Conservation (phyloP, 2,113 vertebrate species). For the Reinhardtius hippoglossoides region DNA sequence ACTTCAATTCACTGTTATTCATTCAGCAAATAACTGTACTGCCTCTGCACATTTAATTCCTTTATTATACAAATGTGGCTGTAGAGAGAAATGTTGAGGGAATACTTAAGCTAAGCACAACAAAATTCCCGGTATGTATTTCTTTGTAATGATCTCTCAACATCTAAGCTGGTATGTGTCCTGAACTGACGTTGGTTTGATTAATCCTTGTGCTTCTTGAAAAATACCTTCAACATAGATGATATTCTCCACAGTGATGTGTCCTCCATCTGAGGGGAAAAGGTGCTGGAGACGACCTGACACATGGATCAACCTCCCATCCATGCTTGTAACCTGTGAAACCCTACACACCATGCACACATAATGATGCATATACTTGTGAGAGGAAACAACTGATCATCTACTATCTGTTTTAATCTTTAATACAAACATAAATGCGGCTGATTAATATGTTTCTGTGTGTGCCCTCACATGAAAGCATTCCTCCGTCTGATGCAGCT, state of each 20-base stretch:
- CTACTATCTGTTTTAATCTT: neutral
- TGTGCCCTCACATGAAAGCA: slow-evolving; percentile 30
- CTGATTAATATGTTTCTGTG: neutral
- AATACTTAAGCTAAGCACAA: too few species aligned
- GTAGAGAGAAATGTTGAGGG: too few species aligned
- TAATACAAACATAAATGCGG: neutral
- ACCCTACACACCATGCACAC: slow-evolving; percentile 50
- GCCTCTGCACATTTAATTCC: neutral
- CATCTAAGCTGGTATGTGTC: neutral
- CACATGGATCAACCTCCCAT: slow-evolving; percentile 85
- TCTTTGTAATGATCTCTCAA: too few species aligned
- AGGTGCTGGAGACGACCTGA: slow-evolving; percentile 84
- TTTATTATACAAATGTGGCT: neutral
- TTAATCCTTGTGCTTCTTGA: neutral
- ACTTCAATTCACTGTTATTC: neutral
- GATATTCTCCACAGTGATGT: slow-evolving; percentile 88
- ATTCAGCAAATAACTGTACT: neutral
- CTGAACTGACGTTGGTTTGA: neutral
- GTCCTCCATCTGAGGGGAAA: slow-evolving; percentile 91
- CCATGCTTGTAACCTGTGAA: slow-evolving; percentile 89
- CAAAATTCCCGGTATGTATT: too few species aligned
- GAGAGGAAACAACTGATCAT: neutral
- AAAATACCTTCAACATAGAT: slow-evolving; percentile 88
- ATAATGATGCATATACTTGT: slow-evolving; percentile 2
- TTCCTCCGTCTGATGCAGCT: slow-evolving; percentile 5